Conservation (phyloP, 2,113 vertebrate genomes). For the Equus quagga region DNA sequence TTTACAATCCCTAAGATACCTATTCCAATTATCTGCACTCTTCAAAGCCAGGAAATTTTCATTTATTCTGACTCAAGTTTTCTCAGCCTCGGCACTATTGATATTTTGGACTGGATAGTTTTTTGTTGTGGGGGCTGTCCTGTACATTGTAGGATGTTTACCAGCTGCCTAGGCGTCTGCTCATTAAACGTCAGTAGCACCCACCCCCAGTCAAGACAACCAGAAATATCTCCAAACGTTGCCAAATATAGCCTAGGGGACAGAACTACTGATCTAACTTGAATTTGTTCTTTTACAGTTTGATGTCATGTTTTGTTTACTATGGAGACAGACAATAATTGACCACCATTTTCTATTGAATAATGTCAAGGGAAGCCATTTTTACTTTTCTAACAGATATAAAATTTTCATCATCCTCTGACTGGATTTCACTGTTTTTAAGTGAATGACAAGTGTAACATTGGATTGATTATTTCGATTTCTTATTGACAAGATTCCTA, state of each 20-base stretch:
- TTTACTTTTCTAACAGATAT: constrained; percentile 46
- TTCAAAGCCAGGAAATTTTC: background rate
- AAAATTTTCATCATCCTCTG: background rate
- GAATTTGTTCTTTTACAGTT: background rate
- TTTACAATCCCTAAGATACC: background rate
- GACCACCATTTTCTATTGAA: background rate
- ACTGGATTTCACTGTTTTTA: constrained; percentile 9
- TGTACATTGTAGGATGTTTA: background rate
- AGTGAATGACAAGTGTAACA: background rate
- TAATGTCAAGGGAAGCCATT: background rate
- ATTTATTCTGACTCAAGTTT: background rate
- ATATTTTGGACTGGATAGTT: background rate
- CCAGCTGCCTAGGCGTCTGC: background rate
- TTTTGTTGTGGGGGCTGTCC: background rate
- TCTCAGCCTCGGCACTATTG: background rate
- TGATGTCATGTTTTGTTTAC: background rate
- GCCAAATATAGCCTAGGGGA: background rate
- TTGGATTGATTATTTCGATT: background rate
- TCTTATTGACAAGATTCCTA: constrained; percentile 43
- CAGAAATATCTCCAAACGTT: background rate
- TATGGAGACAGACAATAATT: background rate
- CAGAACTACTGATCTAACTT: background rate
- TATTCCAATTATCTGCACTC: background rate
- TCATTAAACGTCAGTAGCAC: background rate
- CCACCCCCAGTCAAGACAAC: background rate